Conservation (phyloP, 2,113 vertebrate genomes). For the Cyanistes caeruleus region DNA sequence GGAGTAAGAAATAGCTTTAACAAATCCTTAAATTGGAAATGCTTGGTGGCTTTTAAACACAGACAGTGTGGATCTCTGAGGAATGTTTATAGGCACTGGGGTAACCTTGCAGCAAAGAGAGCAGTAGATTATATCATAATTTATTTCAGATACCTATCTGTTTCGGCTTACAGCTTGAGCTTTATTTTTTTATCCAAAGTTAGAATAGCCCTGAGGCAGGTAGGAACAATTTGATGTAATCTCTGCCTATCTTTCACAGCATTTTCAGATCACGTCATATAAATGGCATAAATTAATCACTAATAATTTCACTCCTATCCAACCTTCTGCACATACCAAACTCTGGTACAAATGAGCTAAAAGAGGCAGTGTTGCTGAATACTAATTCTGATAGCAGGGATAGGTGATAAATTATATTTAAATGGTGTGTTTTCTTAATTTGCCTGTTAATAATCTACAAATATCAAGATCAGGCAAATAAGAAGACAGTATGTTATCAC, state of each 20-base stretch:
- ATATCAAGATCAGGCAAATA: not conserved
- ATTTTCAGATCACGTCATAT: not conserved
- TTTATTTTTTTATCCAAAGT: slow-evolving; percentile 28
- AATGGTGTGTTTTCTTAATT: not conserved
- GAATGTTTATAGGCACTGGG: slow-evolving; percentile 5
- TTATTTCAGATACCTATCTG: slow-evolving; percentile 47
- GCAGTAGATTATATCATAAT: slow-evolving; percentile 6
- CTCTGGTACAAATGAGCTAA: not conserved
- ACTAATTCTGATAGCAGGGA: not conserved
- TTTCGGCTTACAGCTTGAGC: not conserved
- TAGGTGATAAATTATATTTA: not conserved
- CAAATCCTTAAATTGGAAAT: slow-evolving; percentile 25
- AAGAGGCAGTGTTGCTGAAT: not conserved
- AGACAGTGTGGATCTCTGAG: not conserved
- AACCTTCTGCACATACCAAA: not conserved
- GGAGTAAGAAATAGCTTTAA: not conserved
- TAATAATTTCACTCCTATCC: not conserved
- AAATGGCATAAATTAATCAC: slow-evolving; percentile 27
- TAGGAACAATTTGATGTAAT: slow-evolving; percentile 19
- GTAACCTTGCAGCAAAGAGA: slow-evolving; percentile 48
- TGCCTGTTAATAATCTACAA: not conserved
- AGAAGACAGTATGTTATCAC: not conserved
- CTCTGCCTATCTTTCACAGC: not conserved
- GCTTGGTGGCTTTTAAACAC: not conserved
- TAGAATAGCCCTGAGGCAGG: slow-evolving; percentile 19